A percentile compares a stretch with the other conserved stretches of the same genome.
phyloP scores from a whole-genome alignment of 1,140 invertebrate species.

The Sesamia nonagrioides region DNA sequence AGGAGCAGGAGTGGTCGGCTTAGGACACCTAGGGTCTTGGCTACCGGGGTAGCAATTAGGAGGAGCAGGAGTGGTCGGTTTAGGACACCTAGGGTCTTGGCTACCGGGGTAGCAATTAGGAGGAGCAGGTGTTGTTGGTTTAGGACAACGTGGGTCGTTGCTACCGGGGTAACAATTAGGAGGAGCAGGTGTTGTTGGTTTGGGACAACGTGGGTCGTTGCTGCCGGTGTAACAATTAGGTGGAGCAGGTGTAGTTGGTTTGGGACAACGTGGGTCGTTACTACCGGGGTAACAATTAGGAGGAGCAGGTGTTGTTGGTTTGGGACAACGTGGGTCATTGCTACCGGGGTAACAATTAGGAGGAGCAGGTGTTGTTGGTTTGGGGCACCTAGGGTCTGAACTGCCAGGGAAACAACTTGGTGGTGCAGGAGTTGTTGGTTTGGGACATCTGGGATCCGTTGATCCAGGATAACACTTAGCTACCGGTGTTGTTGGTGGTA shows the following conservation, averaged over 20 bases:
- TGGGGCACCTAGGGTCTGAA: slow-evolving; percentile 61
- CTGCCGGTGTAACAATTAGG: slow-evolving; percentile 52
- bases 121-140: slow-evolving; percentile 61
- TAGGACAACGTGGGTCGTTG: slow-evolving; percentile 77
- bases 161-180: slow-evolving; percentile 81
- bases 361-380: slow-evolving; percentile 55
- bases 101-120: slow-evolving; percentile 50
- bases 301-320: slow-evolving; percentile 56
- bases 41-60: slow-evolving; percentile 71
- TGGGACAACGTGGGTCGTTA: slow-evolving; percentile 54
- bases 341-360: slow-evolving; percentile 61
- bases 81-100: slow-evolving; percentile 78
- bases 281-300: slow-evolving; percentile 65
- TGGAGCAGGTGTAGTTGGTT: slow-evolving; percentile 44
- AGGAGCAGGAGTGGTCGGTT: slow-evolving; percentile 56
- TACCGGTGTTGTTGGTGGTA: slow-evolving; percentile 52
- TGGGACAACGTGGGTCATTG: slow-evolving; percentile 71
- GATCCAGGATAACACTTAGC: slow-evolving; percentile 72
- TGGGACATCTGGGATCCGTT: slow-evolving; percentile 59
- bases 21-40: slow-evolving; percentile 79
- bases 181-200: slow-evolving; percentile 61
- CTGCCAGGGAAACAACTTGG: slow-evolving; percentile 73
- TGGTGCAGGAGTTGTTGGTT: slow-evolving; percentile 42
- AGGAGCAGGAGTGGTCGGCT: slow-evolving; percentile 56
- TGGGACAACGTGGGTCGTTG: no score